These are phyloP conservation scores for Malthinus seriepunctatus DNA, from an alignment of 2,888 invertebrate genomes.

Conservation along the genomic window DNA sequence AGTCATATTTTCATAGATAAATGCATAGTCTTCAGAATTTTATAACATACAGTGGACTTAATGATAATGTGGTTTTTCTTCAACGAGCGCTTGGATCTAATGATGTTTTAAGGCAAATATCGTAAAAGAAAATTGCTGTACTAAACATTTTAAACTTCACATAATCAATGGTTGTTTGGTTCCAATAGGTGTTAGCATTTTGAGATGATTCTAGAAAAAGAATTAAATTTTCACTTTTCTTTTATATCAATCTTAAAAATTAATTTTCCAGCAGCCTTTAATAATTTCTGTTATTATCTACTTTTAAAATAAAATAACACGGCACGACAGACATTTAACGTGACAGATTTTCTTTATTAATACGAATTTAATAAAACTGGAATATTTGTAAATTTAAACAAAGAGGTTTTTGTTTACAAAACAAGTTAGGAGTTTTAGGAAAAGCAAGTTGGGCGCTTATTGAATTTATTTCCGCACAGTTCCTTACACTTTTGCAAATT, in stretches of 20 bases:
- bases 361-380: not conserved
- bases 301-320: not conserved
- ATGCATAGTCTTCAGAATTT: constrained; percentile 21
- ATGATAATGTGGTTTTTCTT: constrained; percentile 45
- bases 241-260: no score
- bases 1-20: constrained; percentile 26
- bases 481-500: constrained; percentile 24
- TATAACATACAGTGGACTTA: constrained; percentile 33
- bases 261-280: not conserved
- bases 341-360: not conserved
- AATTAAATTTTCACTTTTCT: no score
- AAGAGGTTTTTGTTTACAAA: constrained; percentile 14
- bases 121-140: constrained; percentile 37
- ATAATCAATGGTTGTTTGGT: no score
- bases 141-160: no score
- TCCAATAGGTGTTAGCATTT: no score
- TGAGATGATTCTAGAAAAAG: no score
- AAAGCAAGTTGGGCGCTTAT: constrained; percentile 21
- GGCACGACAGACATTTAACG: no score
- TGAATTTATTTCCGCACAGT: constrained; percentile 21
- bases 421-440: constrained; percentile 17
- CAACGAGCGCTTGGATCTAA: constrained; percentile 41
- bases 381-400: constrained; percentile 5
- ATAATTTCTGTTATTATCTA: not conserved
- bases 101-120: constrained; percentile 40